phyloP scores from a whole-genome alignment of 2,888 invertebrate species.

The Aproaerema taeniolella region DNA sequence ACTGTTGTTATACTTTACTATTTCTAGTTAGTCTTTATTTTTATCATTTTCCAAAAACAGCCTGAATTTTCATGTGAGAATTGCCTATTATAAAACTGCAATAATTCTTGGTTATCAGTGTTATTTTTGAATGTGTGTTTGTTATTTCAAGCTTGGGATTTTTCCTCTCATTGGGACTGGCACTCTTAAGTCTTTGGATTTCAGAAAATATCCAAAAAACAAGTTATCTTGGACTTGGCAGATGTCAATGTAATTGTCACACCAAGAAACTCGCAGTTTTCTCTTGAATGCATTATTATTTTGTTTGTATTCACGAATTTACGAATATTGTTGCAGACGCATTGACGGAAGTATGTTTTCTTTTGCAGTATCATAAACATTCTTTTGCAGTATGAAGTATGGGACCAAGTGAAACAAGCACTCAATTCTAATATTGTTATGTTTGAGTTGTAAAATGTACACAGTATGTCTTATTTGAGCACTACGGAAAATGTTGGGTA shows the following conservation, averaged over 20 bases:
- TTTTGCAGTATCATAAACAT: too few relatives aligned
- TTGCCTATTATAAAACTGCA: conserved; percentile 27
- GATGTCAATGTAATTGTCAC: conserved; percentile 59
- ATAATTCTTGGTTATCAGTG: conserved; percentile 22
- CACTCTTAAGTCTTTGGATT: conserved; percentile 10
- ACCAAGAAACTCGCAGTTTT: conserved; percentile 34
- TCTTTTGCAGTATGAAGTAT: conserved; percentile 63
- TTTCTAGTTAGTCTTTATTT: conserved; percentile 22
- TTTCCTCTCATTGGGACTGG: background rate
- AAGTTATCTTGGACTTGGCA: conserved; percentile 45
- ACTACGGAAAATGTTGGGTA: conserved; percentile 75
- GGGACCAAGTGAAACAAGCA: conserved; percentile 56
- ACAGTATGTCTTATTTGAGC: conserved; percentile 75
- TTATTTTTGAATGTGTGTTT: conserved; percentile 19
- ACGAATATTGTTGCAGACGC: too few relatives aligned
- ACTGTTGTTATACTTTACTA: conserved; percentile 26
- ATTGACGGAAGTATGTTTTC: too few relatives aligned
- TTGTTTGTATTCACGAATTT: too few relatives aligned
- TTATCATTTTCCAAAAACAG: conserved; percentile 38
- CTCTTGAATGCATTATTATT: conserved; percentile 44
- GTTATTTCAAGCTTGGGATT: conserved; percentile 9
- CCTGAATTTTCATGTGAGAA: conserved; percentile 47
- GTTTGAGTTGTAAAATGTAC: conserved; percentile 65
- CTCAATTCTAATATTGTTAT: conserved; percentile 45
- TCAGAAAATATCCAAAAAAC: conserved; percentile 13